Percentiles rank a stretch among this genome's conserved stretches.
phyloP scores from a whole-genome alignment of 2,888 invertebrate genomes.

The Caenorhabditis japonica region DNA sequence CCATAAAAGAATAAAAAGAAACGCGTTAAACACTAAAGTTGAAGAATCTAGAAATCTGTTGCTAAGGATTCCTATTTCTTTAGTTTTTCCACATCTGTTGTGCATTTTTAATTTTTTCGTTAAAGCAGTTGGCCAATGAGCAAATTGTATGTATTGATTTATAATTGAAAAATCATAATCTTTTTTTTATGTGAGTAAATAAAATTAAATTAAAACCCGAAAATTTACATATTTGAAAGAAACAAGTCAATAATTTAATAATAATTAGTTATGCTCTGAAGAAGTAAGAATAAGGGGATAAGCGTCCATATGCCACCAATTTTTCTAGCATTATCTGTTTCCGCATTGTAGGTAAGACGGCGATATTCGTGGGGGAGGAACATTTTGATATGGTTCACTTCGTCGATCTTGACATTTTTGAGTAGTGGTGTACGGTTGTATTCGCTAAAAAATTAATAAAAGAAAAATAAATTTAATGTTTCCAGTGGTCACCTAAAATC shows the following conservation, averaged over 20 bases:
- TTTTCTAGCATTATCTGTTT: neutral
- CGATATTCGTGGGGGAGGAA: constrained; percentile 47
- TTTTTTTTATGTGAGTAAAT: neutral
- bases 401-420: constrained; percentile 21
- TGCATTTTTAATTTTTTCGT: constrained; percentile 11
- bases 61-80: constrained; percentile 4
- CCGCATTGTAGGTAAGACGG: constrained; percentile 7
- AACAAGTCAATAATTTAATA: neutral
- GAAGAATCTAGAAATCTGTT: constrained; percentile 15
- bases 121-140: too few relatives aligned
- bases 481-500: constrained; percentile 40
- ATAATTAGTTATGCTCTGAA: neutral
- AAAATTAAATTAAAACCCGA: constrained; percentile 4
- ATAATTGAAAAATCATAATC: too few relatives aligned
- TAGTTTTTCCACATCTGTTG: constrained; percentile 20
- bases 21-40: neutral
- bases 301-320: constrained; percentile 6
- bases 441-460: constrained; percentile 44
- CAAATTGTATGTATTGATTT: too few relatives aligned
- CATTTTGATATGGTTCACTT: constrained; percentile 37
- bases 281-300: neutral
- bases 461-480: too few relatives aligned
- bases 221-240: too few relatives aligned
- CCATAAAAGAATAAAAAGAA: constrained; percentile 7
- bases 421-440: constrained; percentile 37